Evolutionary conservation across 2,888 invertebrate genomes (phyloP).

Genomic region (Drosophila neutralis): DNA sequence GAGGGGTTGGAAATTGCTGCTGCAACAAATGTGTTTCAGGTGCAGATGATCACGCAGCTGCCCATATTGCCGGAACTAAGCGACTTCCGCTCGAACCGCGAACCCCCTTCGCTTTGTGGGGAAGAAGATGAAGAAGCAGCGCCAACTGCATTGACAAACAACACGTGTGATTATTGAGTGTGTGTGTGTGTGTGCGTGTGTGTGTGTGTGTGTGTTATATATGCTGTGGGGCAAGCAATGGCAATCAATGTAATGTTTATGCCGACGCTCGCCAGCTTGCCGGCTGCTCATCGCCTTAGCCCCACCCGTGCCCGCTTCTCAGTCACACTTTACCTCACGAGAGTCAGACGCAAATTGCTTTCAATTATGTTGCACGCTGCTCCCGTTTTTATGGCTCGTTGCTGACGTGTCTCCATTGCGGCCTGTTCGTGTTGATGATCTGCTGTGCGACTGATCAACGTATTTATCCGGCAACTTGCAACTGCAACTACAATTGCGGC

Average conservation of each 20-base stretch:
- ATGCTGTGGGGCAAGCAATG: conserved; percentile 52
- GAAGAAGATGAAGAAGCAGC: conserved; percentile 19
- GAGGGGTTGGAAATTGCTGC: not conserved
- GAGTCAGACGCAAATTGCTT: conserved; percentile 76
- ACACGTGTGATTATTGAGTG: conserved; percentile 62
- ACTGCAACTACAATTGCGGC: conserved; percentile 39
- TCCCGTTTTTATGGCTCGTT: conserved; percentile 74
- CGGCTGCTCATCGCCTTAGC: conserved; percentile 29
- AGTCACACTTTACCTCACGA: conserved; percentile 7
- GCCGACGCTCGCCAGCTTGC: conserved; percentile 53
- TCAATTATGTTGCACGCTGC: conserved; percentile 79
- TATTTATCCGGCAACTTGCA: conserved; percentile 62
- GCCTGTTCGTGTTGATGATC: conserved; percentile 69
- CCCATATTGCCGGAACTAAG: conserved; percentile 66
- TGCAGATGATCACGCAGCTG: conserved; percentile 49
- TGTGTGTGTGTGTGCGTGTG: conserved; percentile 11
- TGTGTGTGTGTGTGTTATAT: conserved; percentile 9
- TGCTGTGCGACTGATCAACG: conserved; percentile 70
- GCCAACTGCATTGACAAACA: conserved; percentile 71
- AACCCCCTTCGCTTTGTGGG: conserved; percentile 14
- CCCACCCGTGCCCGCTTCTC: conserved; percentile 3
- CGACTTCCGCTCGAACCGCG: conserved; percentile 62
- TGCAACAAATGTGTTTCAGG: conserved; percentile 52
- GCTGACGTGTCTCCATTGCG: conserved; percentile 69
- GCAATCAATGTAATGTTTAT: conserved; percentile 74